phyloP scores from a whole-genome alignment of 1,140 invertebrate genomes.

The Lutraria rhynchaena region DNA sequence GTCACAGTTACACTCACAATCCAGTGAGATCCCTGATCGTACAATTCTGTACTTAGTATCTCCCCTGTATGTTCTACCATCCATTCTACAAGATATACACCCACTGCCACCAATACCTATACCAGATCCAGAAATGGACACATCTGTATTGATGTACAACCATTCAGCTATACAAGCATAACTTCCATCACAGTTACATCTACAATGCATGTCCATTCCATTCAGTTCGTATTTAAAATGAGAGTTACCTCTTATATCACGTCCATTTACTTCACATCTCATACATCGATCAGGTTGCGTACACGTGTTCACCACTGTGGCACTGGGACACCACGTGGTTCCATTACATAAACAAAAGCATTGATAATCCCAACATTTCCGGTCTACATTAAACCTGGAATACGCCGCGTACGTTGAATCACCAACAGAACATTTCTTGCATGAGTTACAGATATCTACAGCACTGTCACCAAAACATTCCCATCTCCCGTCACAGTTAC shows the following conservation, averaged over 20 bases:
- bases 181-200: constrained; percentile 55
- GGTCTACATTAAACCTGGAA: constrained; percentile 50
- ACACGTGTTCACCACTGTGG: constrained; percentile 35
- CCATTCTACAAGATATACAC: constrained; percentile 53
- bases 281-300: constrained; percentile 13
- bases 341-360: constrained; percentile 71
- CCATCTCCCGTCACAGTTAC: constrained; percentile 48
- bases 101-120: constrained; percentile 5
- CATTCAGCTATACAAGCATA: constrained; percentile 47
- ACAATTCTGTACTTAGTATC: constrained; percentile 38
- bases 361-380: constrained; percentile 63
- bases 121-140: constrained; percentile 47
- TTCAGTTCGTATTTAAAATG: constrained; percentile 30
- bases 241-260: constrained; percentile 4
- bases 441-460: constrained; percentile 50
- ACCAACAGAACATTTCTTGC: constrained; percentile 55
- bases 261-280: constrained; percentile 11
- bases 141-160: constrained; percentile 33
- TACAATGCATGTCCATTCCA: constrained; percentile 29
- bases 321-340: constrained; percentile 27
- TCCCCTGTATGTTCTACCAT: constrained; percentile 37
- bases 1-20: constrained; percentile 61
- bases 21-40: constrained; percentile 54
- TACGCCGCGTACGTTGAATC: constrained; percentile 38
- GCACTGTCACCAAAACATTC: constrained; percentile 48